These are phyloP conservation scores for Riptortus pedestris DNA, from an alignment of 1,140 invertebrate genomes.

Conservation along the genomic window DNA sequence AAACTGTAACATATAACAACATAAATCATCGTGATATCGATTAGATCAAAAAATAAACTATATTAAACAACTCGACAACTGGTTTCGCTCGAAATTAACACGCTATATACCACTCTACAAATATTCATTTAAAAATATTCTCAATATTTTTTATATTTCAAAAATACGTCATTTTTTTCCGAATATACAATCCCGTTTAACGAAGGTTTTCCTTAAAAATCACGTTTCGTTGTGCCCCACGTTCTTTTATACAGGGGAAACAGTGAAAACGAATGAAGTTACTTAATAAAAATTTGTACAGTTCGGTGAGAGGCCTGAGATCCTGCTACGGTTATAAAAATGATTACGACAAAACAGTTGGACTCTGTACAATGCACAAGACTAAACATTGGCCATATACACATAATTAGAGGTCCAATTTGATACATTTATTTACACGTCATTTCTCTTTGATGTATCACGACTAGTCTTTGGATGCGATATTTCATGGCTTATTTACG, in stretches of 20 bases:
- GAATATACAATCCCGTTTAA: conserved; percentile 26
- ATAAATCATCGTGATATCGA: conserved; percentile 25
- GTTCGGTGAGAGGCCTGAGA: conserved; percentile 29
- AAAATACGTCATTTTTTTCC: conserved; percentile 28
- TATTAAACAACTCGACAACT: conserved; percentile 28
- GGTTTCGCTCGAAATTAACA: conserved; percentile 27
- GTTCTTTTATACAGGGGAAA: not conserved
- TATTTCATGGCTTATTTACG: not conserved
- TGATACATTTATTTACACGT: not conserved
- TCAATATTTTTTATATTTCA: conserved; percentile 28
- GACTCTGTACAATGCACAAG: conserved; percentile 4
- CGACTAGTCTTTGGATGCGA: conserved; percentile 3
- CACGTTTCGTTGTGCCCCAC: conserved; percentile 24
- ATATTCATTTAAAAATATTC: conserved; percentile 27
- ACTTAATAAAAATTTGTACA: conserved; percentile 25
- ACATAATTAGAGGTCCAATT: conserved; percentile 13
- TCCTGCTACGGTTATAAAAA: conserved; percentile 25
- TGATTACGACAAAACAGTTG: conserved; percentile 2
- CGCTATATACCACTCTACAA: conserved; percentile 26
- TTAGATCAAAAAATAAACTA: conserved; percentile 28
- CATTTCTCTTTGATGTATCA: not conserved
- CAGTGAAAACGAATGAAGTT: conserved; percentile 12
- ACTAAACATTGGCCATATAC: conserved; percentile 16
- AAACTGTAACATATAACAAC: conserved; percentile 27
- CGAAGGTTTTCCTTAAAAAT: conserved; percentile 24